Evolutionary conservation across 2,888 invertebrate genomes (phyloP).

Genomic region (Cheilosia vernalis): DNA sequence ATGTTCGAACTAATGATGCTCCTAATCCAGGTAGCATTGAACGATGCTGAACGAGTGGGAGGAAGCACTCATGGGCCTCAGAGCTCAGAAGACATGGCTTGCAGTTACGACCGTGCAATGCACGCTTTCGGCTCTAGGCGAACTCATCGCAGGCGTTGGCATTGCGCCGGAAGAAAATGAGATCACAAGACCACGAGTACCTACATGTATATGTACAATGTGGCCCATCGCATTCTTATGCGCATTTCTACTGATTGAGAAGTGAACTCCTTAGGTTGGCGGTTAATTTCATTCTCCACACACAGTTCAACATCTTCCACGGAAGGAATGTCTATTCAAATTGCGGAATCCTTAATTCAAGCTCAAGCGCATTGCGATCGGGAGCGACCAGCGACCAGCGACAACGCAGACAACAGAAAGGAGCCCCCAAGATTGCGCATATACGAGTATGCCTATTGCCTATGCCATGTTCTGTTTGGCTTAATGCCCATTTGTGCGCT

Average conservation of each 20-base stretch:
- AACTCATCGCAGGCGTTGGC: slow-evolving; percentile 59
- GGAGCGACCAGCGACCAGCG: slow-evolving; percentile 8
- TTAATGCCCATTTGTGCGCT: slow-evolving; percentile 70
- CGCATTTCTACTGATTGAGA: slow-evolving; percentile 70
- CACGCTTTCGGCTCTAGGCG: slow-evolving; percentile 50
- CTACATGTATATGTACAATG: neutral
- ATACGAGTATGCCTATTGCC: neutral
- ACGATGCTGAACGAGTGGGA: slow-evolving; percentile 53
- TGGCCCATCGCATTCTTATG: slow-evolving; percentile 56
- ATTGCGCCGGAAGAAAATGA: slow-evolving; percentile 54
- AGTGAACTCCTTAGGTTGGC: slow-evolving; percentile 54
- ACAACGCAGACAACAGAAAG: slow-evolving; percentile 33
- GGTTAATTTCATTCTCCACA: slow-evolving; percentile 69
- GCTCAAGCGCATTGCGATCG: slow-evolving; percentile 52
- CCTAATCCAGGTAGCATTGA: slow-evolving; percentile 42
- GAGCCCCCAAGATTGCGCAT: slow-evolving; percentile 46
- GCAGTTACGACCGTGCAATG: slow-evolving; percentile 47
- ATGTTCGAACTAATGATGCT: slow-evolving; percentile 73
- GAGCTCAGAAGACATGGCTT: slow-evolving; percentile 42
- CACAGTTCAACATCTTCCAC: slow-evolving; percentile 42
- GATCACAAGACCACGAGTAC: slow-evolving; percentile 44
- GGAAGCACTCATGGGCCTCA: slow-evolving; percentile 61
- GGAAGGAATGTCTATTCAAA: slow-evolving; percentile 73
- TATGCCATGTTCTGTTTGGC: slow-evolving; percentile 39
- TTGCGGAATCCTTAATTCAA: slow-evolving; percentile 68